Evolutionary conservation across 2,888 invertebrate genomes (phyloP), one percentile per base, ranked within the genome.

Genomic region (Drosophila dives): DNA sequence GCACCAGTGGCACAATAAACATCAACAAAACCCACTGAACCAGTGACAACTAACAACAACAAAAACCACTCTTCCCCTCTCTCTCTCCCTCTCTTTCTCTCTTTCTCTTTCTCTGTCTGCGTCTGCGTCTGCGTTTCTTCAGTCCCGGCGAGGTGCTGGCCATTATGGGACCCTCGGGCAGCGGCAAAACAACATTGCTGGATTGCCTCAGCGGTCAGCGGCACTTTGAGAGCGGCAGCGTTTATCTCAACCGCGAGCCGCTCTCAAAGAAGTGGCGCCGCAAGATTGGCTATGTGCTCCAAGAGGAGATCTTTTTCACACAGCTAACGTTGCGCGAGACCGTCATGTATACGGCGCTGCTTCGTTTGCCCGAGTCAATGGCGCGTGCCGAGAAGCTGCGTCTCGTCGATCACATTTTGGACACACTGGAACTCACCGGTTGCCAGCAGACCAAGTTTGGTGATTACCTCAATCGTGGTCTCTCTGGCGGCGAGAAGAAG

Each of bases 401-500:
- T 81, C 95, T 96, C 92, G 96, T 97, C 83, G 96, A 97, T 91
- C 95, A 96, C 89, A 95, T 97, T 86, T 95, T 97, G 83, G 95
- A 96, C 90, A 95, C 95, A 53, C 93, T 97, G 85, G 96, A 97
- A 91, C 94, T 97, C 85, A 94, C 94, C 69, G 94, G 94, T 91
- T 97, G 97, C 92, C 95, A 96, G 91, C 95, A 97, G 90, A 97
- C 97, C 81, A 95, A 95, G 84, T 96, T 97, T 88, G 97, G 97
- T 20, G 96, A 96, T 91, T 95, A 95, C 87, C 94, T 96, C 89
- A 95, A 95, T 83, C 94, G 96, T 61, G 97, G 97, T 8, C 93
- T 97, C 55, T 97, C 96, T 48, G 97, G 97, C 1, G 97, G 97
- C 29, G 97, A 97, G 92, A 97, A 96, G 94, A 97, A 97, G 91